phyloP scores from a whole-genome alignment of 2,797 vertebrate genomes.

The Iguana delicatissima region DNA sequence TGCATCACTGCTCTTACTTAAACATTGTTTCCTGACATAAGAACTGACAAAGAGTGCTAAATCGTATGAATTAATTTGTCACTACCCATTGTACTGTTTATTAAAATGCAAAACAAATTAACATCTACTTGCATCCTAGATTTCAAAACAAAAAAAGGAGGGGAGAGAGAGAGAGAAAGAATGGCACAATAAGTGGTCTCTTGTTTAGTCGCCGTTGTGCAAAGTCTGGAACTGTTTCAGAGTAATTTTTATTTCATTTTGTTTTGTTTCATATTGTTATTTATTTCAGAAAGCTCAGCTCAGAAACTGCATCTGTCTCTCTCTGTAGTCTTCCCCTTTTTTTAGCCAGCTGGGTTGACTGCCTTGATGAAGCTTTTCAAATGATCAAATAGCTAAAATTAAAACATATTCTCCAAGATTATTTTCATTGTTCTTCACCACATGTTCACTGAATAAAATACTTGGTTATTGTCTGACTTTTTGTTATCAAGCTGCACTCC shows the following conservation, averaged over 20 bases:
- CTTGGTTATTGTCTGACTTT: slow-evolving; percentile 63
- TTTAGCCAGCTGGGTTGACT: slow-evolving; percentile 65
- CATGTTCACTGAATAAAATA: slow-evolving; percentile 73
- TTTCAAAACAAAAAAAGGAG: slow-evolving; percentile 60
- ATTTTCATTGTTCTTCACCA: slow-evolving; percentile 76
- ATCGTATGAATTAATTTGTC: slow-evolving; percentile 71
- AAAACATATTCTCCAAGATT: slow-evolving; percentile 70
- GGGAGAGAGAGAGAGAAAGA: slow-evolving; percentile 29
- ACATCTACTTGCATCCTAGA: slow-evolving; percentile 69
- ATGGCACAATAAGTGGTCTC: slow-evolving; percentile 70
- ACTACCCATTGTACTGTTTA: slow-evolving; percentile 71
- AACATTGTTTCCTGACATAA: slow-evolving; percentile 71
- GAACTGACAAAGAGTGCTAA: slow-evolving; percentile 72
- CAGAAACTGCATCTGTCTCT: slow-evolving; percentile 78
- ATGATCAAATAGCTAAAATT: slow-evolving; percentile 74
- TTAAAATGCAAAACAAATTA: slow-evolving; percentile 74
- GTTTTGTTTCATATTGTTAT: slow-evolving; percentile 64
- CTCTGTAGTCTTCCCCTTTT: slow-evolving; percentile 57
- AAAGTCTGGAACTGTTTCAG: slow-evolving; percentile 78
- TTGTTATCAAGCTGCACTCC: slow-evolving; percentile 59
- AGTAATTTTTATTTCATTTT: slow-evolving; percentile 65
- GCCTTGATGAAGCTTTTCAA: slow-evolving; percentile 78
- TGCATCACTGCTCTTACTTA: slow-evolving; percentile 58
- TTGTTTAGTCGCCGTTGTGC: slow-evolving; percentile 74
- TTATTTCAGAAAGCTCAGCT: slow-evolving; percentile 74